Evolutionary conservation across 2,797 vertebrate genomes (phyloP), one percentile per base, ranked within the genome.

Genomic region (Periophthalmus magnuspinnatus): DNA sequence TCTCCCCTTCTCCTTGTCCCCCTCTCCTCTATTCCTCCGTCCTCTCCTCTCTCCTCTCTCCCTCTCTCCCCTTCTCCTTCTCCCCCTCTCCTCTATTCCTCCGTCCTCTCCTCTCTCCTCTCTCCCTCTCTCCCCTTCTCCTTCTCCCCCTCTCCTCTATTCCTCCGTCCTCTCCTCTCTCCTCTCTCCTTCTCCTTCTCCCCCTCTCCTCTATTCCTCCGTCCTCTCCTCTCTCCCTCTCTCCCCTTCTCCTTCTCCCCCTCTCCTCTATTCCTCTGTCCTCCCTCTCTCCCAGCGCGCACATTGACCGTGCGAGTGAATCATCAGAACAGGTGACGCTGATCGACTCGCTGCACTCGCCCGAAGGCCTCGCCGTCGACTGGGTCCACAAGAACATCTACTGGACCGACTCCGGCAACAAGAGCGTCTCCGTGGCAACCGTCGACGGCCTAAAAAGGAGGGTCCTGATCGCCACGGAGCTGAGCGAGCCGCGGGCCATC

Each of bases 301-400:
- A 95, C 91, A 96, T 99, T 86, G 97, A 97, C 93, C 96, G 97
- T 84, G 98, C 97, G 65, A 96, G 93, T 0, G 94, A 98, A 86
- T 93, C 95, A 0, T 93, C 95, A 0, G 93, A 97, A 80, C 97
- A 98, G 84, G 88, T 94, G 78, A 94, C 94, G 2, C 90, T 99
- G 68, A 95, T 99, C 2, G 96, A 97, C 59, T 94, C 95, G 38
- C 93, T 99, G 47, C 93, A 96, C 88, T 97, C 96, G 7, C 97
- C 97, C 0, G 97, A 99, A 88, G 97, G 97, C 48, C 91, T 99
- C 81, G 98, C 98, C 0, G 93, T 98, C 28, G 98, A 99, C 91
- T 99, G 98, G 98, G 93, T 98, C 58, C 97, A 99, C 74, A 97
- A 96, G 87, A 98, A 98, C 84, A 95, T 99, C 92, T 99, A 99